Percentiles rank a stretch among this genome's conserved stretches.
Conservation (phyloP, 2,113 vertebrate species). For the Accipiter cooperii region DNA sequence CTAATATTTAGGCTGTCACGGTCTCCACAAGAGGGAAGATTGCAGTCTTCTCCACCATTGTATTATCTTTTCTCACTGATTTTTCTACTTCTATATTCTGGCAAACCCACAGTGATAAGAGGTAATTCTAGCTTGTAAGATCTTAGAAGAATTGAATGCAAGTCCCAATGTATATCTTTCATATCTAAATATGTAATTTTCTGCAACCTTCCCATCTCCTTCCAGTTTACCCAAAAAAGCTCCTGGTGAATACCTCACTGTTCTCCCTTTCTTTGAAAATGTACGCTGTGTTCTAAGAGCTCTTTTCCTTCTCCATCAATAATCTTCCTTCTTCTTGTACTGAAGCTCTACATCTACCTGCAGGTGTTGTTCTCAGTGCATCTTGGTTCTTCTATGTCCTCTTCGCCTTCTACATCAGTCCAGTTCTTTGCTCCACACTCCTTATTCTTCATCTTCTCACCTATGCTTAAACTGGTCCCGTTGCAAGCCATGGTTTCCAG, state of each 20-base stretch:
- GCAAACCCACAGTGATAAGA: background rate
- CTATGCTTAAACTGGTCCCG: background rate
- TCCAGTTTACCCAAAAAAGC: background rate
- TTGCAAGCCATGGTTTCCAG: background rate
- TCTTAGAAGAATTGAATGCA: background rate
- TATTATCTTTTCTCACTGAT: background rate
- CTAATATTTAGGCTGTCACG: slow-evolving; percentile 4
- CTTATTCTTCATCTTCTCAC: background rate
- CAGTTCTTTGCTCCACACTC: background rate
- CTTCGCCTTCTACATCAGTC: background rate
- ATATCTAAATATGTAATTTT: background rate
- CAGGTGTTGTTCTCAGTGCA: background rate
- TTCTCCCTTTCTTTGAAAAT: background rate
- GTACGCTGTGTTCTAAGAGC: background rate
- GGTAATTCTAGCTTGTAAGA: background rate
- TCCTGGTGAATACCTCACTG: background rate
- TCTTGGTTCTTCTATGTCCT: background rate
- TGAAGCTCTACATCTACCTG: background rate
- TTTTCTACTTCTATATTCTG: background rate
- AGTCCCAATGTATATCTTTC: background rate
- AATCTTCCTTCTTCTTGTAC: background rate
- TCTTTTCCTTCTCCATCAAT: background rate
- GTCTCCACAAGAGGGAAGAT: background rate
- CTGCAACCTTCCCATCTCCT: background rate
- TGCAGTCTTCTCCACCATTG: background rate